These are phyloP conservation scores for Brachynemurus nebulosus DNA, from an alignment of 2,888 invertebrate genomes.

Conservation along the genomic window DNA sequence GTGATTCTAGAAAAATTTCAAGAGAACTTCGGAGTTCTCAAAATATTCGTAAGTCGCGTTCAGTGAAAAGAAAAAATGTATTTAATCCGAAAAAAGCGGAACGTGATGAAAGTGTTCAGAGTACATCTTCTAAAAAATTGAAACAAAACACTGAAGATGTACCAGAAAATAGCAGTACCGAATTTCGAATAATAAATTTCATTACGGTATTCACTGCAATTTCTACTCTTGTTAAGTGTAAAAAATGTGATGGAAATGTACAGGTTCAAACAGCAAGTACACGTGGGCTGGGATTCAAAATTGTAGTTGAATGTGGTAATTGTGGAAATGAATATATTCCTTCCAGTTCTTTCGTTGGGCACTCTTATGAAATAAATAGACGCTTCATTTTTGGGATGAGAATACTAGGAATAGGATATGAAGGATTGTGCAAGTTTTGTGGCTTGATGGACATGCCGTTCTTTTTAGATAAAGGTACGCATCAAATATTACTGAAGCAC, in stretches of 20 bases:
- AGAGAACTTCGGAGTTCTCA: not conserved
- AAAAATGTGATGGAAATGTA: conserved; percentile 8
- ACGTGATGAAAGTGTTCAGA: conserved; percentile 6
- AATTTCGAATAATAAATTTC: conserved; percentile 8
- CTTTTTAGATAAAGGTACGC: conserved; percentile 10
- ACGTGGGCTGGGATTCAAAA: conserved; percentile 13
- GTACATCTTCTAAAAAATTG: conserved; percentile 9
- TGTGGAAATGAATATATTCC: not conserved
- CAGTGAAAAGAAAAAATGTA: not conserved
- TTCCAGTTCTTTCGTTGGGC: conserved; percentile 8
- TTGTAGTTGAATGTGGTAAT: conserved; percentile 11
- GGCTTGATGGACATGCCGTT: conserved; percentile 16
- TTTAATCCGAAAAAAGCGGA: conserved; percentile 1
- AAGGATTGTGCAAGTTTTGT: conserved; percentile 14
- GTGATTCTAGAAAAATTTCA: not conserved
- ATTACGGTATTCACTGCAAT: conserved; percentile 8
- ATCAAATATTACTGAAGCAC: conserved; percentile 10
- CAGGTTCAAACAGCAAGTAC: conserved; percentile 8
- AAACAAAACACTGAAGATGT: conserved; percentile 6
- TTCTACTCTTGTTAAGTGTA: conserved; percentile 5
- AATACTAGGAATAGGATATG: conserved; percentile 14
- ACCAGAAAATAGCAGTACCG: conserved; percentile 2
- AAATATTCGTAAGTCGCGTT: not conserved
- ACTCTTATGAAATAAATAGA: conserved; percentile 12
- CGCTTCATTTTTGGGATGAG: conserved; percentile 11